A percentile compares a stretch with the other conserved stretches of the same genome.
Conservation (phyloP, 1,140 invertebrate genomes). For the Zophobas atratus region DNA sequence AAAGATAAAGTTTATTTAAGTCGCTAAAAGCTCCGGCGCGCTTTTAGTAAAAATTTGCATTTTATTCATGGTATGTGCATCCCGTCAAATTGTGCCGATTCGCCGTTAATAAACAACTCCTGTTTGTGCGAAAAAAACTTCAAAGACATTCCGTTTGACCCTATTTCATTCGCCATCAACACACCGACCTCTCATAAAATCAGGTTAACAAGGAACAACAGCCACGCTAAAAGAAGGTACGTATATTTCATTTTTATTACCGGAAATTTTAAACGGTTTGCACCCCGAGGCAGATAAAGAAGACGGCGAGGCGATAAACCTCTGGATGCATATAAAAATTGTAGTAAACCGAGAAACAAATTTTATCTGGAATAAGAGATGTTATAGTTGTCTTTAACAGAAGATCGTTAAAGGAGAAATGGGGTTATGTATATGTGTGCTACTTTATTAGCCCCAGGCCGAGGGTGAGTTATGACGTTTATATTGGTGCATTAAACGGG, state of each 20-base stretch:
- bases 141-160: too few relatives aligned
- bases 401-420: slow-evolving; percentile 21
- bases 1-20: too few relatives aligned
- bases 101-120: too few relatives aligned
- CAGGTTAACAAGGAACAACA: too few relatives aligned
- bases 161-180: too few relatives aligned
- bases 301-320: slow-evolving; percentile 13
- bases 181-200: too few relatives aligned
- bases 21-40: too few relatives aligned
- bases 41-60: too few relatives aligned
- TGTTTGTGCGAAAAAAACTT: too few relatives aligned
- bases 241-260: slow-evolving; percentile 34
- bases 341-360: slow-evolving; percentile 38
- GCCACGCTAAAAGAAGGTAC: too few relatives aligned
- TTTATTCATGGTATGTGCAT: too few relatives aligned
- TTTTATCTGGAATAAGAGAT: slow-evolving; percentile 29
- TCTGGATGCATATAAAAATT: slow-evolving; percentile 49
- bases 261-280: slow-evolving; percentile 20
- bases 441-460: slow-evolving; percentile 33
- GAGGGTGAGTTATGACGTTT: slow-evolving; percentile 36
- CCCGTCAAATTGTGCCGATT: too few relatives aligned
- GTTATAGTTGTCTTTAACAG: slow-evolving; percentile 31
- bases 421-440: slow-evolving; percentile 3
- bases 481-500: slow-evolving; percentile 33
- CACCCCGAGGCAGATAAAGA: slow-evolving; percentile 45